phyloP scores from a whole-genome alignment of 2,113 vertebrate species.

The Prionailurus bengalensis region DNA sequence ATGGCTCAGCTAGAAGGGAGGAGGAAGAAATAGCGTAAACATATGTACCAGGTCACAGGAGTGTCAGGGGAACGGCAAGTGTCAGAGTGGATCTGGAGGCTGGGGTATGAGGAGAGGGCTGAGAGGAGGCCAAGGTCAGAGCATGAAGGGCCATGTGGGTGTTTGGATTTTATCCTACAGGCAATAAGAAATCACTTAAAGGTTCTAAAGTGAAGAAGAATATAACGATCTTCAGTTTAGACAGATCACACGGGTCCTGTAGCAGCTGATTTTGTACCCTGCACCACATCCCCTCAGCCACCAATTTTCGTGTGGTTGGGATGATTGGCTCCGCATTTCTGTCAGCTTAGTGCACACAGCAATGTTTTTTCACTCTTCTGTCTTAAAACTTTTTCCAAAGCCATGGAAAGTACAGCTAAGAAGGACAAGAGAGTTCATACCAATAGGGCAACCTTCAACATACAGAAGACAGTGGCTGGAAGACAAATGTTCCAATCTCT shows the following conservation, averaged over 20 bases:
- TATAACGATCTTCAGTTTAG: background rate
- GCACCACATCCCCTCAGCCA: background rate
- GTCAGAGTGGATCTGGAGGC: too few species aligned
- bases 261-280: too few species aligned
- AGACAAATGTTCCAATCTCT: background rate
- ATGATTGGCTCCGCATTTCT: background rate
- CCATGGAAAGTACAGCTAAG: background rate
- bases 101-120: accelerated
- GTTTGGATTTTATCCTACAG: background rate
- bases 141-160: too few species aligned
- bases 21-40: background rate
- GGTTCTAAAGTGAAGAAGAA: background rate
- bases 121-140: background rate
- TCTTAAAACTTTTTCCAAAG: background rate
- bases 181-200: background rate
- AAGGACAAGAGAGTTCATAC: background rate
- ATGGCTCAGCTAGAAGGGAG: background rate
- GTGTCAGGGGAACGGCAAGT: background rate
- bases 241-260: background rate
- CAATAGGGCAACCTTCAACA: background rate
- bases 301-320: background rate
- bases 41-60: too few species aligned
- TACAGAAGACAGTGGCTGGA: background rate
- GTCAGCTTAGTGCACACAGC: background rate
- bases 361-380: background rate